Evolutionary conservation across 1,140 invertebrate genomes (phyloP), one percentile per base, ranked within the genome.

Genomic region (Eumeta japonica): DNA sequence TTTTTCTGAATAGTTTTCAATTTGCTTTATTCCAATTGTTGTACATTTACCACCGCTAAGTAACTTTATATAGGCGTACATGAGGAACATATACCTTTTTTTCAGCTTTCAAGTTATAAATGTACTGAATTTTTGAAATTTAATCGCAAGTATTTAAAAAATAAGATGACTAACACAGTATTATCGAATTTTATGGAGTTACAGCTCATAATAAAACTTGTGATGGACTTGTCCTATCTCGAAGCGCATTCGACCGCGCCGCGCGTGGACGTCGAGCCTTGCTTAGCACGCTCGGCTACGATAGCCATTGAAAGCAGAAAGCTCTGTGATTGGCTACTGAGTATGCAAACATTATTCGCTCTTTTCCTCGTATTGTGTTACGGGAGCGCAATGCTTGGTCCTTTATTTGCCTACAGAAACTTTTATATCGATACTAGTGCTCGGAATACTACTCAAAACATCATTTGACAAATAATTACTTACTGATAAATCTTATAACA

Each of bases 1-100:
- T n/a, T 24, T 24, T n/a, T 24, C n/a, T n/a, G 20, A 24, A n/a
- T 24, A 24, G 20, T 24, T 24, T 24, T 24, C n/a, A 24, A 24
- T 24, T 24, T 24, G 20, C 5, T 24, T 24, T 24, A 24, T 24
- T 24, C 20, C 20, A 24, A 24, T n/a, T 24, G n/a, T 24, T n/a
- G 20, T 24, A 24, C 20, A 24, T 24, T 24, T 24, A 24, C 20
- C 20, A 24, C 20, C 20, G n/a, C 20, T 24, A 24, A 24, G 20
- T 24, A 24, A 24, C 20, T 24, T 24, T 24, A 24, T 24, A 24
- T 24, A 24, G 20, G 20, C 20, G 20, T 24, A 24, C 20, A 24
- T 24, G 20, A 24, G 20, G 20, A 24, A 24, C n/a, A 24, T n/a
- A n/a, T 24, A 5, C 5, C n/a, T 7, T 24, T 24, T 24, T 24